phyloP scores from a whole-genome alignment of 2,113 vertebrate species.

The Elephantulus edwardii region DNA sequence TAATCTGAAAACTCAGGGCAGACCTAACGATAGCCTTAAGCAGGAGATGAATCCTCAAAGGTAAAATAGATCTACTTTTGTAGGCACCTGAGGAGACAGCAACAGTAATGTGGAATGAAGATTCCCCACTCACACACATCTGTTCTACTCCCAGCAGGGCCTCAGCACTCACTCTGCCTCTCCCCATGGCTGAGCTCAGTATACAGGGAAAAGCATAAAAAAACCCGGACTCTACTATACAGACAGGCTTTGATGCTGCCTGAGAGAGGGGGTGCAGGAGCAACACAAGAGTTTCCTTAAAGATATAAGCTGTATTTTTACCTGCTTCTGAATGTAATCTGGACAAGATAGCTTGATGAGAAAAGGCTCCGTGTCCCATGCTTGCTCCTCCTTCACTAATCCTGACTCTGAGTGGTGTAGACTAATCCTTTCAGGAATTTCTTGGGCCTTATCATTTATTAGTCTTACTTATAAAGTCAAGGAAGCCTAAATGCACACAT shows the following conservation, averaged over 20 bases:
- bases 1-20: not conserved
- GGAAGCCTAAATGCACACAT: fast-evolving
- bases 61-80: fast-evolving
- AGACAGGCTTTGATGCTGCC: no score
- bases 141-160: not conserved
- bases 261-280: no score
- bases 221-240: no score
- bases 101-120: fast-evolving
- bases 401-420: fast-evolving
- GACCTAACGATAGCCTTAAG: not conserved
- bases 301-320: not conserved
- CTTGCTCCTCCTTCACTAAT: no score
- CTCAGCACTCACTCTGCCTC: no score
- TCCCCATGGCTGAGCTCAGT: no score
- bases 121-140: not conserved
- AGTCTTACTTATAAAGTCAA: not conserved
- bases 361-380: fast-evolving
- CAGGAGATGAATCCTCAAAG: not conserved
- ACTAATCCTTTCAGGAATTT: no score
- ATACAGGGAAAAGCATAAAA: no score
- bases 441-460: fast-evolving
- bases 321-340: not conserved
- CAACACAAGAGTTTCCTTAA: no score
- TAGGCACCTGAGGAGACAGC: not conserved
- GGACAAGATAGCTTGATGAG: no score